Evolutionary conservation across 2,797 vertebrate genomes (phyloP).

Genomic region (Scarus forsteni): DNA sequence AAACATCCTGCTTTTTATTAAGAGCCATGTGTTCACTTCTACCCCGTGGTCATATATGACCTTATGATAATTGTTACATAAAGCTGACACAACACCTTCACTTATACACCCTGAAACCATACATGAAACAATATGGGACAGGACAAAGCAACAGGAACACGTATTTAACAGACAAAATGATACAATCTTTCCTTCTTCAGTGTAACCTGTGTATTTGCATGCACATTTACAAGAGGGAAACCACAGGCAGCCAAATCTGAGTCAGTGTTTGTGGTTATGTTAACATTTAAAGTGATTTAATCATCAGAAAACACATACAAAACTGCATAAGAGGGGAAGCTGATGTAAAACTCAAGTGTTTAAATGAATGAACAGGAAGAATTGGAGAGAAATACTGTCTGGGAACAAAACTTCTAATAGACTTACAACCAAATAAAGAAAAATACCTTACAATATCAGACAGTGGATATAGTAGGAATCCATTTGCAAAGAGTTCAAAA

Average conservation of each 20-base stretch:
- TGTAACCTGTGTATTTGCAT: conserved; percentile 41
- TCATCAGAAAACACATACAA: conserved; percentile 29
- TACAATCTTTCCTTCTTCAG: conserved; percentile 16
- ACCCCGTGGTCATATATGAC: conserved; percentile 7
- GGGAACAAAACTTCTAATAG: background rate
- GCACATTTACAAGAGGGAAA: conserved; percentile 1
- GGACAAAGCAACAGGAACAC: conserved; percentile 16
- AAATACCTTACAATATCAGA: background rate
- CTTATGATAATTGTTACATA: conserved; percentile 6
- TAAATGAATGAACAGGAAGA: conserved; percentile 39
- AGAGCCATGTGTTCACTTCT: conserved; percentile 3
- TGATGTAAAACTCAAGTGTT: conserved; percentile 22
- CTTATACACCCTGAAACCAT: background rate
- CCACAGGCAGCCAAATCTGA: background rate
- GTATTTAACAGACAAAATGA: conserved; percentile 26
- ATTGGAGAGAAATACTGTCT: background rate
- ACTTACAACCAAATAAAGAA: too few species aligned
- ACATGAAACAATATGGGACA: conserved; percentile 5
- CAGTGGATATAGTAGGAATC: background rate
- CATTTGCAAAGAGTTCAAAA: background rate
- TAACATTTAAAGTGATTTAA: conserved; percentile 1
- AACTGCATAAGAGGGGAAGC: conserved; percentile 1
- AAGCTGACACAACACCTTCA: conserved; percentile 10
- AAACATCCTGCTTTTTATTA: conserved; percentile 38
- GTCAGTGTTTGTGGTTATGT: conserved; percentile 30